These are phyloP conservation scores for Isichthys henryi DNA, from an alignment of 2,113 vertebrate genomes.

Conservation along the genomic window DNA sequence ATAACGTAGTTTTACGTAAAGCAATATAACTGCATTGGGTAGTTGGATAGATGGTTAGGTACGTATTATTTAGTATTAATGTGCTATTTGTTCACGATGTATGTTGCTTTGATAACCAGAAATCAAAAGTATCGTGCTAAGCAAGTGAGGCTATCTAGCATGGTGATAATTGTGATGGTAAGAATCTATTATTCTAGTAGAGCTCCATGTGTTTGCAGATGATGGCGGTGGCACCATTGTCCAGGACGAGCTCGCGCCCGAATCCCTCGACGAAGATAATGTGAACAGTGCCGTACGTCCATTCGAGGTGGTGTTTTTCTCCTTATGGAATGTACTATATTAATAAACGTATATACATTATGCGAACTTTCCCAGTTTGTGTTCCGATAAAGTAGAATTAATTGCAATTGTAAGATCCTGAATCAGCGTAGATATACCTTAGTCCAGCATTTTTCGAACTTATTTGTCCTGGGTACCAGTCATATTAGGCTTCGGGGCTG, in stretches of 20 bases:
- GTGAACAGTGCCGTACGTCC: constrained; percentile 63
- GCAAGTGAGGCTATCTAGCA: neutral
- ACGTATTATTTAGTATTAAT: neutral
- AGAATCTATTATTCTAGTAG: too few species aligned
- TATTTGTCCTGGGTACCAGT: too few species aligned
- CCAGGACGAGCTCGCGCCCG: constrained; percentile 82
- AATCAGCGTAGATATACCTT: neutral
- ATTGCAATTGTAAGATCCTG: neutral
- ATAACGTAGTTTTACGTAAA: neutral
- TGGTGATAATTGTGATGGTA: neutral
- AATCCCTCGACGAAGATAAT: constrained; percentile 78
- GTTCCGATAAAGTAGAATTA: neutral
- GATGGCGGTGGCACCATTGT: constrained; percentile 94
- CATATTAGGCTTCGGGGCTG: too few species aligned
- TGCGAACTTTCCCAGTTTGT: neutral
- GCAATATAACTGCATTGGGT: neutral
- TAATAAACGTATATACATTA: neutral
- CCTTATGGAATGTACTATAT: neutral
- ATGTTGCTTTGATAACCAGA: too few species aligned
- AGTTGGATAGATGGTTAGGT: neutral
- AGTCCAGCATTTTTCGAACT: too few species aligned
- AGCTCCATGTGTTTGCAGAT: constrained; percentile 57
- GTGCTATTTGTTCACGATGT: neutral
- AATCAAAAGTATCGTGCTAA: too few species aligned
- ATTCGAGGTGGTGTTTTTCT: constrained; percentile 46